Conservation (phyloP, 1,140 invertebrate genomes). For the Lamellibrachia luymesi region DNA sequence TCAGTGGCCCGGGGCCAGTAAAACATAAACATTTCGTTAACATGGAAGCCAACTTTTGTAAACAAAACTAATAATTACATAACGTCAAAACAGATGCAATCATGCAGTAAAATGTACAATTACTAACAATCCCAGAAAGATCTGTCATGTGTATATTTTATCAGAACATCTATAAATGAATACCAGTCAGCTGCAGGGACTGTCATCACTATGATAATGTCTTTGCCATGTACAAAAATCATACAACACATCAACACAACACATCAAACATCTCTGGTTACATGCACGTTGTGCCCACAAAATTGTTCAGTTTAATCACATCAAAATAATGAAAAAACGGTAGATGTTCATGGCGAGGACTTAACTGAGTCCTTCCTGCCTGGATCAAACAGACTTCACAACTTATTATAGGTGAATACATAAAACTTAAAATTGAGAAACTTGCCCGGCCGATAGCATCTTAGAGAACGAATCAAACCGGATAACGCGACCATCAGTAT, state of each 20-base stretch:
- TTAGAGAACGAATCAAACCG: constrained; percentile 80
- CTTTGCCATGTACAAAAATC: neutral
- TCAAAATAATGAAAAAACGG: too few species aligned
- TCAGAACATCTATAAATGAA: neutral
- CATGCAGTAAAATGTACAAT: neutral
- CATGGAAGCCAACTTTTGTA: neutral
- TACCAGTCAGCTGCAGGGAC: neutral
- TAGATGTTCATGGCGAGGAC: too few species aligned
- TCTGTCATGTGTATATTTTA: neutral
- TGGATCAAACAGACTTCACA: too few species aligned
- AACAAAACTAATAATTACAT: constrained; percentile 38
- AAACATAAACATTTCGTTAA: too few species aligned
- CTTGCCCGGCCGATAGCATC: constrained; percentile 63
- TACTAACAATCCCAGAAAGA: neutral
- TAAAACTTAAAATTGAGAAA: constrained; percentile 43
- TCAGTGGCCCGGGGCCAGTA: neutral
- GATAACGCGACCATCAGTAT: constrained; percentile 73
- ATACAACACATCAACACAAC: too few species aligned
- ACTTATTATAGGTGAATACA: neutral
- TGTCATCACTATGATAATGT: neutral
- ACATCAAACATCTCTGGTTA: too few species aligned
- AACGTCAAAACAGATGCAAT: neutral
- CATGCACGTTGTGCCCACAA: too few species aligned
- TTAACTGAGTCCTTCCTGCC: too few species aligned
- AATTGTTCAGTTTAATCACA: too few species aligned